phyloP scores from a whole-genome alignment of 2,113 vertebrate genomes.

The Cinclus mexicanus region DNA sequence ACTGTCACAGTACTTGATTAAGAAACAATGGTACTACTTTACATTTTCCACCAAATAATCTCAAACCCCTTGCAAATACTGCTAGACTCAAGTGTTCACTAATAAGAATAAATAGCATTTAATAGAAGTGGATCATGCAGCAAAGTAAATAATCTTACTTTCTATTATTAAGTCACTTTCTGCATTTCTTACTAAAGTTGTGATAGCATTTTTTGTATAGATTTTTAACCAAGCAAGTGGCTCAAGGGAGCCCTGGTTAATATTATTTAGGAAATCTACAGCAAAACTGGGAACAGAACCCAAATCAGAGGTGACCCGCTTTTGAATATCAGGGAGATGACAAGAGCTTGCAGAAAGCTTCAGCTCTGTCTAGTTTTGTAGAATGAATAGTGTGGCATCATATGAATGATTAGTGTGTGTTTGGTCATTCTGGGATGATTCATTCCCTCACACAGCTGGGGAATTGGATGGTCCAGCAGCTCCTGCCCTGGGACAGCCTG shows the following conservation, averaged over 20 bases:
- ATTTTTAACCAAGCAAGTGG: not conserved
- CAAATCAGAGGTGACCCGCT: not conserved
- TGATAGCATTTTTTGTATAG: not conserved
- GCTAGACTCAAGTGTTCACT: not conserved
- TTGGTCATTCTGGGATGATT: not conserved
- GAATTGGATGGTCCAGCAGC: not conserved
- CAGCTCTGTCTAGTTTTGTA: not conserved
- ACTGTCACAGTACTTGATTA: not conserved
- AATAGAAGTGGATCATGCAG: not conserved
- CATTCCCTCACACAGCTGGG: not conserved
- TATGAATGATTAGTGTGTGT: not conserved
- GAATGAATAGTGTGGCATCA: not conserved
- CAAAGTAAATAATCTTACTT: not conserved
- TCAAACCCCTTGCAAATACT: not conserved
- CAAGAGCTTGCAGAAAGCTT: not conserved
- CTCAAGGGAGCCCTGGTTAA: not conserved
- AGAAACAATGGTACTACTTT: not conserved
- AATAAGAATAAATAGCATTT: not conserved
- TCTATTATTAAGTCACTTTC: not conserved
- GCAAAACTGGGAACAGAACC: not conserved
- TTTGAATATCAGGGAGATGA: not conserved
- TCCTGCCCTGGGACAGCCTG: not conserved
- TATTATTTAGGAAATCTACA: not conserved
- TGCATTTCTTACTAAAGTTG: not conserved
- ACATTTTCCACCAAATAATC: not conserved